Conservation (phyloP, 2,113 vertebrate species). For the Peromyscus maniculatus region DNA sequence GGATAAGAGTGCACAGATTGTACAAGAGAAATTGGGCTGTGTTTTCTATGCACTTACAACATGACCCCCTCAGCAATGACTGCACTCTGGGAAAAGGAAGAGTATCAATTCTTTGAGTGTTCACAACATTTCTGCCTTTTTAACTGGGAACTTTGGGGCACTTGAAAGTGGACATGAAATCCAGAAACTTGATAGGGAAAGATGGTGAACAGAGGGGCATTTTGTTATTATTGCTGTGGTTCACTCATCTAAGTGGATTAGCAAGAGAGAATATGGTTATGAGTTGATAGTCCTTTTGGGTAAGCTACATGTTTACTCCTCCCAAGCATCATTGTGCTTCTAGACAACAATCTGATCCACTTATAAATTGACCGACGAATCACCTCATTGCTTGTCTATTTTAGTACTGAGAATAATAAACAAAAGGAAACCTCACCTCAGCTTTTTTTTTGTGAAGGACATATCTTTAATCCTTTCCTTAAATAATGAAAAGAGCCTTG, state of each 20-base stretch:
- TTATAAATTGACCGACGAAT: neutral
- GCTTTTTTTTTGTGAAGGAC: neutral
- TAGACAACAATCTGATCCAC: neutral
- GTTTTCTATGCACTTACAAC: neutral
- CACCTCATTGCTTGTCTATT: constrained; percentile 17
- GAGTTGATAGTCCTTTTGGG: neutral
- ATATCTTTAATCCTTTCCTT: constrained; percentile 65
- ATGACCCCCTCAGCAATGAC: neutral
- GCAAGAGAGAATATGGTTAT: neutral
- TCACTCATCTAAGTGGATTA: neutral
- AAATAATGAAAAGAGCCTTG: constrained; percentile 62
- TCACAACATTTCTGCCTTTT: neutral
- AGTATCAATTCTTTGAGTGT: neutral
- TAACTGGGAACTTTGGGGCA: neutral
- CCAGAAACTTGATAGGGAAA: neutral
- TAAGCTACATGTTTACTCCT: neutral
- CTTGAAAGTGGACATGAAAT: neutral
- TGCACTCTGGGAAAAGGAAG: neutral
- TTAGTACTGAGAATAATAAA: constrained; percentile 25
- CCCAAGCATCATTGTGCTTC: accelerated
- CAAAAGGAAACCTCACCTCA: constrained; percentile 67
- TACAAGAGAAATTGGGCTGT: neutral
- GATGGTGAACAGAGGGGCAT: neutral
- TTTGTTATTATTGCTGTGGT: neutral
- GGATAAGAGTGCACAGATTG: neutral